These are phyloP conservation scores for Gallinago undulata DNA, from an alignment of 2,113 vertebrate species.

Conservation along the genomic window DNA sequence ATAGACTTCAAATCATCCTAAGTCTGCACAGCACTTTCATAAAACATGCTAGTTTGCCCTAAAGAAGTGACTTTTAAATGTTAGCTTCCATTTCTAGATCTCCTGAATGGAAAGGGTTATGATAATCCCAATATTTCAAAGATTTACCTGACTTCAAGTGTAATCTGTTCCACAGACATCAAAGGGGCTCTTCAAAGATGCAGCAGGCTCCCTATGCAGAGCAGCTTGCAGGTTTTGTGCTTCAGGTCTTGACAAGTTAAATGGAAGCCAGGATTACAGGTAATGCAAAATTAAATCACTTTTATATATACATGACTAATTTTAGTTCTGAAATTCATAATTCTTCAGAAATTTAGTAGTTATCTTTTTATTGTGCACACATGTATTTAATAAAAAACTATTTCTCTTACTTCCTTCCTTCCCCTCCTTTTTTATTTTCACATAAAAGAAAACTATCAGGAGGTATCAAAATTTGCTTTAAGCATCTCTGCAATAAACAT, in stretches of 20 bases:
- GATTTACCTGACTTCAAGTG: not conserved
- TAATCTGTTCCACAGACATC: not conserved
- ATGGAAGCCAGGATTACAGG: not conserved
- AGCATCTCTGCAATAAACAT: accelerated
- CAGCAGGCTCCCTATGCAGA: not conserved
- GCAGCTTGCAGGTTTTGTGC: not conserved
- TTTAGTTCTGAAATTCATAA: not conserved
- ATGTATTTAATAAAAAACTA: not conserved
- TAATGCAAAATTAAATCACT: not conserved
- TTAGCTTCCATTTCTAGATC: not conserved
- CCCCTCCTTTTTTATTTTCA: not conserved
- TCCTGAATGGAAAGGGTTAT: not conserved
- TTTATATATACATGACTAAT: not conserved
- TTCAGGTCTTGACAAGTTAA: not conserved
- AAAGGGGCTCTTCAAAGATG: not conserved
- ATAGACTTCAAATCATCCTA: not conserved
- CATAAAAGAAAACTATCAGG: not conserved
- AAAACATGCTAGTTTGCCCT: not conserved
- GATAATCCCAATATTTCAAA: not conserved
- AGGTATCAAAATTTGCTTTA: not conserved
- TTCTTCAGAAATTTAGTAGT: not conserved
- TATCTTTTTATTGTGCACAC: not conserved
- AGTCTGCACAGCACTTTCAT: not conserved
- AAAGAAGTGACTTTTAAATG: not conserved
- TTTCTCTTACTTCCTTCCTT: not conserved